Evolutionary conservation across 2,888 invertebrate species (phyloP), one percentile per base, ranked within the genome.

Genomic region (Drosophila robusta): DNA sequence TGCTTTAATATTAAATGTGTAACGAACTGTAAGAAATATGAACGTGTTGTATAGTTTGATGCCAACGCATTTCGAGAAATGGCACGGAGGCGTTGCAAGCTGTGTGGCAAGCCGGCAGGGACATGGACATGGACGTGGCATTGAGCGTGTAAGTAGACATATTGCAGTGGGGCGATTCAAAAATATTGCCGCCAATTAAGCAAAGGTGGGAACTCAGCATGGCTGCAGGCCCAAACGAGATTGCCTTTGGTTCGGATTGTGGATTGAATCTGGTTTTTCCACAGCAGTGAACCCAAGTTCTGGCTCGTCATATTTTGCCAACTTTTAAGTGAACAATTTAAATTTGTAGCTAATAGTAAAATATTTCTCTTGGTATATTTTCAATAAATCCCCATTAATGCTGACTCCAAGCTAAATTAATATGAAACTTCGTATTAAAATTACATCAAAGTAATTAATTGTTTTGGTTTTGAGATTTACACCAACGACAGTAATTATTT

Each of bases 1-100:
- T 84, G 84, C 89, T 80, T 84, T 87, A 88, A 84, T 84, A 88
- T 84, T 84, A 84, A 89, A 84, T 84, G 85, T 87, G 81, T 87
- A 84, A 84, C 84, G 89, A 84, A 89, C 83, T 75, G 89, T 75
- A 88, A 75, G 85, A 84, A 87, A 80, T 88, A 87, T 87, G 87
- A 89, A 73, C 81, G 78, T 80, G 85, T 78, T 87, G 58, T 75
- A 54, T 75, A 87, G 89, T 87, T 88, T 87, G 75, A 88, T 84
- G 81, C 46, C 65, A 84, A 80, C 78, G 81, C 81, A 80, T 84
- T 88, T 84, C 52, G 18, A 38, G 42, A 22, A 42, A 60, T 46
- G 24, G 54, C 44, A 38, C 16, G 41, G 3, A 12, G 55, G 32
- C 45, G 18, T 8, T 29, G 46, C 14, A 29, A 39, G n/a, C 26